Evolutionary conservation across 1,140 invertebrate genomes (phyloP), one percentile per base, ranked within the genome.

Genomic region (Hyles vespertilio): DNA sequence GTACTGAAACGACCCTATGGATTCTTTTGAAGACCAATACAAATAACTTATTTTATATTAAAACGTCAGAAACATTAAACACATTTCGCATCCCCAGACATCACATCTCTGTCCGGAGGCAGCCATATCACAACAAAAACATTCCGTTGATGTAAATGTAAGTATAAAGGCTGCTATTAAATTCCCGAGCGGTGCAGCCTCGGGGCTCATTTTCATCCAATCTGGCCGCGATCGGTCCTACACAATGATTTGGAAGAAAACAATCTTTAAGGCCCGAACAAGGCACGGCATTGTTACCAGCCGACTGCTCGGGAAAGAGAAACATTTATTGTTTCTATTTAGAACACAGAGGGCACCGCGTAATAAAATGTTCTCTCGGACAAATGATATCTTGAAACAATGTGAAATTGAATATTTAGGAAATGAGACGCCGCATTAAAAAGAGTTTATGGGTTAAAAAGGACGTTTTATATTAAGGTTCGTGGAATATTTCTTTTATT

Each of bases 181-280:
- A 32, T 55, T 46, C 11, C 40, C 5, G 12, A 45, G 32, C 22
- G 51, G 52, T 45, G 46, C 22, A 10, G 55, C 58, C 58, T 58
- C 50, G 47, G 59, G 63, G 59, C 63, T 59, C 62, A 67, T 70
- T 67, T 58, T 50, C 61, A 63, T 70, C 69, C 69, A 74, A 68
- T 69, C 69, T 63, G 62, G 51, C 9, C 55, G 55, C 57, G 66
- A 63, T 67, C 59, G 63, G 56, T 48, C 56, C 53, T 57, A 54
- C 67, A 75, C 72, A 72, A 75, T 75, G 63, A 70, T 44, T 56
- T 54, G 69, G 63, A 69, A 70, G 71, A 74, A 69, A 68, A 72
- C 65, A 75, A 70, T 72, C 73, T 73, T 69, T 60, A 58, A 52
- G 59, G 49, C 51, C 53, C 36, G 58, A 65, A 62, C 61, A 59